These are phyloP conservation scores for Sinocyclocheilus grahami DNA, from an alignment of 2,113 vertebrate species.

Conservation along the genomic window DNA sequence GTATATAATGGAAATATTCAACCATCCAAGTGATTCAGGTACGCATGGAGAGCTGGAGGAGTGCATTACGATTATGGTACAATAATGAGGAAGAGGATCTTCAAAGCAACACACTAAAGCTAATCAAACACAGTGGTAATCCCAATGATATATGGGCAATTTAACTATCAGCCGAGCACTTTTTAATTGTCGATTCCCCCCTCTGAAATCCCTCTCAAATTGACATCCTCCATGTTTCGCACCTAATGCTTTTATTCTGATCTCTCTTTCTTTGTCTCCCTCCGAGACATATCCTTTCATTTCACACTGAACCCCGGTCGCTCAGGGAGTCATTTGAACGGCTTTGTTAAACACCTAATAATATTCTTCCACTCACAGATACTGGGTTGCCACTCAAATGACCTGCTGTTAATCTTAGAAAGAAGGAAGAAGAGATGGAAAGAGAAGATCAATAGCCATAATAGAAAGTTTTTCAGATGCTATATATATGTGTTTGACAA, in stretches of 20 bases:
- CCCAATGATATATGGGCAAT: constrained; percentile 50
- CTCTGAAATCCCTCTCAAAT: constrained; percentile 57
- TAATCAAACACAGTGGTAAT: constrained; percentile 53
- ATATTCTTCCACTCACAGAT: constrained; percentile 37
- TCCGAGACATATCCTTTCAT: constrained; percentile 52
- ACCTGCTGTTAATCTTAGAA: constrained; percentile 24
- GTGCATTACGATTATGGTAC: not conserved
- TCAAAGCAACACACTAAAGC: constrained; percentile 56
- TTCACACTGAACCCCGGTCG: constrained; percentile 48
- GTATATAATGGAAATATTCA: constrained; percentile 27
- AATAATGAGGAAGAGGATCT: constrained; percentile 53
- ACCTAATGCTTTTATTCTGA: constrained; percentile 34
- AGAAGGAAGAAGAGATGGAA: constrained; percentile 17
- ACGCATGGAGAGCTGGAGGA: not conserved
- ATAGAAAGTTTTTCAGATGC: constrained; percentile 51
- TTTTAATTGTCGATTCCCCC: constrained; percentile 59
- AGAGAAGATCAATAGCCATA: constrained; percentile 53
- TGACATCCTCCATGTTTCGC: constrained; percentile 57
- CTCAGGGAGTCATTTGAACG: constrained; percentile 50
- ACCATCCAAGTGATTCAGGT: constrained; percentile 31
- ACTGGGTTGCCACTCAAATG: constrained; percentile 40
- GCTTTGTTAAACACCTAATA: constrained; percentile 49
- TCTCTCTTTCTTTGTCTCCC: constrained; percentile 35
- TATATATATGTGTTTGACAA: constrained; percentile 64
- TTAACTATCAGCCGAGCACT: constrained; percentile 53